These are phyloP conservation scores for Lutra lutra DNA, from an alignment of 2,797 vertebrate species.

Conservation along the genomic window DNA sequence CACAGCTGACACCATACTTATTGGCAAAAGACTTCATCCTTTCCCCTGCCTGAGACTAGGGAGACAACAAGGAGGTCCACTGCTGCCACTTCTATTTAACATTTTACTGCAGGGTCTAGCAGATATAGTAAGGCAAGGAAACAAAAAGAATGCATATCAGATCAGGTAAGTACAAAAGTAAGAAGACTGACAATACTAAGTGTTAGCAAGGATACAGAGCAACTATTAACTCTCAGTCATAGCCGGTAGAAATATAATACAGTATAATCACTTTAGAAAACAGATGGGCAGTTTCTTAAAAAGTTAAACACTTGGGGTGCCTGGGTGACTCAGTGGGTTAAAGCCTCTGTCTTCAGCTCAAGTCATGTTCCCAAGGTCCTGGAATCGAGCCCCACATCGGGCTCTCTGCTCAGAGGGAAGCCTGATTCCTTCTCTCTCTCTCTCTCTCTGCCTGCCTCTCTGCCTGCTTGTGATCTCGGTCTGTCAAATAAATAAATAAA, in stretches of 20 bases:
- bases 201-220: neutral
- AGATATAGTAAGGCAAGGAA: neutral
- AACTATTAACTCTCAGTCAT: neutral
- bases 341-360: no score
- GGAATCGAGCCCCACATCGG: no score
- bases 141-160: neutral
- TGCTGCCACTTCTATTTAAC: neutral
- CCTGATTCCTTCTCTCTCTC: no score
- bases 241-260: neutral
- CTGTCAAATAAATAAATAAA: no score
- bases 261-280: neutral
- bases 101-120: neutral
- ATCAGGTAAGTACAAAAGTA: neutral
- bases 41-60: neutral
- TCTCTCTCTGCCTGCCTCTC: no score
- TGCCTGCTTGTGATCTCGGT: no score
- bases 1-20: neutral
- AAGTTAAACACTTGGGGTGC: neutral
- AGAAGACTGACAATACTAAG: neutral
- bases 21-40: neutral
- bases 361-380: no score
- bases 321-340: no score
- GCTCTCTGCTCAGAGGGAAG: no score
- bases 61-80: neutral
- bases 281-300: neutral